These are phyloP conservation scores for Oreochromis grahami DNA, from an alignment of 2,797 vertebrate species.

Conservation along the genomic window DNA sequence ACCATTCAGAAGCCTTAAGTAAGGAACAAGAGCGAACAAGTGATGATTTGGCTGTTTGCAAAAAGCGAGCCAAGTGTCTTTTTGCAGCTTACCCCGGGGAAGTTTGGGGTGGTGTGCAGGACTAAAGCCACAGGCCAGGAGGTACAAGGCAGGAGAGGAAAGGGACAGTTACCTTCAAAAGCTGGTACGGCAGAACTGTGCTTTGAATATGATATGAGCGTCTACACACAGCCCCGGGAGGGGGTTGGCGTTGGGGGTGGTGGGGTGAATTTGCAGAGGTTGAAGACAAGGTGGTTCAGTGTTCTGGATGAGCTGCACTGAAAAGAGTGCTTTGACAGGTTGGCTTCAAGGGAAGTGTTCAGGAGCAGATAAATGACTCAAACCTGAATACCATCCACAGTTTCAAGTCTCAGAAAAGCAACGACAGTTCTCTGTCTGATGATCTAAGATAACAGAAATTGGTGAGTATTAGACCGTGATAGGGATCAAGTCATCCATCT, in stretches of 20 bases:
- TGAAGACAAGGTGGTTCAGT: conserved; percentile 13
- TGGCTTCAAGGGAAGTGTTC: not conserved
- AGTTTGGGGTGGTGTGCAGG: not conserved
- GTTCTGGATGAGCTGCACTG: conserved; percentile 2
- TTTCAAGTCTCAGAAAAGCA: not conserved
- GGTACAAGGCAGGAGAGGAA: not conserved
- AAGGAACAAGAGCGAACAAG: conserved; percentile 31
- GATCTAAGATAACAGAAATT: not conserved
- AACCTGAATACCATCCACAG: not conserved
- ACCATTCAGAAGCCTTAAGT: not conserved
- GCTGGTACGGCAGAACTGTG: not conserved
- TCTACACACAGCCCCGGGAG: not conserved
- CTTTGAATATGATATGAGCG: conserved; percentile 31
- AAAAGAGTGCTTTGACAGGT: not conserved
- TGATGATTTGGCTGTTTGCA: conserved; percentile 15
- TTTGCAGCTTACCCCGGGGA: not conserved
- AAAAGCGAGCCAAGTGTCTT: not conserved
- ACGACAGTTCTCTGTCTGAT: not conserved
- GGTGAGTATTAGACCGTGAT: not conserved
- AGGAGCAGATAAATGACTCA: not conserved
- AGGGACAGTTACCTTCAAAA: conserved; percentile 18
- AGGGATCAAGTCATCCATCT: not conserved
- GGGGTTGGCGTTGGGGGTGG: not conserved
- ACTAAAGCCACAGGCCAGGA: not conserved
- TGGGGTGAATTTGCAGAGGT: not conserved